phyloP scores from a whole-genome alignment of 2,888 invertebrate species.

The Acanthococcus lagerstroemiae region DNA sequence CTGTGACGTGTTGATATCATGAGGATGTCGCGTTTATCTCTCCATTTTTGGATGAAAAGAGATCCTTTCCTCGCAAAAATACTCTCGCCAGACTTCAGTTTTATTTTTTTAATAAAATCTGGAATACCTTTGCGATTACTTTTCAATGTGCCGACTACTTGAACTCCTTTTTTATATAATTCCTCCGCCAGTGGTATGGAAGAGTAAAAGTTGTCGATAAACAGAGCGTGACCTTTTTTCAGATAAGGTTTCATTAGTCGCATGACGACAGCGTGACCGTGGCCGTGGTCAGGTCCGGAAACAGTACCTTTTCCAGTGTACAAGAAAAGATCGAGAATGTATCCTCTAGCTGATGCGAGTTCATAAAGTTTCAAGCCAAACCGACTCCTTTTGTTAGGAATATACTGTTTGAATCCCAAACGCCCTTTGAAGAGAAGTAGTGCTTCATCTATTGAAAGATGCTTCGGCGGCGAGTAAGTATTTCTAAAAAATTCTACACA shows the following conservation, averaged over 20 bases:
- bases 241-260: background rate
- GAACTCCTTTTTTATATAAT: background rate
- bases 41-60: conserved; percentile 1
- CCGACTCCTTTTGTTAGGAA: background rate
- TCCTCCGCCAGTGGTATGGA: background rate
- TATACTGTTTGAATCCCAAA: background rate
- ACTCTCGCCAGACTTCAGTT: background rate
- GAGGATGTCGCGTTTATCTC: background rate
- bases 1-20: background rate
- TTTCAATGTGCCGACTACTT: background rate
- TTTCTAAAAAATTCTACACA: background rate
- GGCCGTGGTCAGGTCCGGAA: background rate
- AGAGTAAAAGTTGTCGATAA: background rate
- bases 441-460: background rate
- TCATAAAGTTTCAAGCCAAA: conserved; percentile 4
- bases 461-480: background rate
- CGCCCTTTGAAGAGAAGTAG: background rate
- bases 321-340: background rate
- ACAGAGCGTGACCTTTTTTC: background rate
- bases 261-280: background rate
- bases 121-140: conserved; percentile 3
- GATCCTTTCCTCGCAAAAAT: background rate
- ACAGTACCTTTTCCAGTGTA: conserved; percentile 5
- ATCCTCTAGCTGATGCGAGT: background rate
- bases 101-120: background rate